Evolutionary conservation across 2,113 vertebrate species (phyloP), one percentile per base, ranked within the genome.

Genomic region (Herpetotheres cachinnans): DNA sequence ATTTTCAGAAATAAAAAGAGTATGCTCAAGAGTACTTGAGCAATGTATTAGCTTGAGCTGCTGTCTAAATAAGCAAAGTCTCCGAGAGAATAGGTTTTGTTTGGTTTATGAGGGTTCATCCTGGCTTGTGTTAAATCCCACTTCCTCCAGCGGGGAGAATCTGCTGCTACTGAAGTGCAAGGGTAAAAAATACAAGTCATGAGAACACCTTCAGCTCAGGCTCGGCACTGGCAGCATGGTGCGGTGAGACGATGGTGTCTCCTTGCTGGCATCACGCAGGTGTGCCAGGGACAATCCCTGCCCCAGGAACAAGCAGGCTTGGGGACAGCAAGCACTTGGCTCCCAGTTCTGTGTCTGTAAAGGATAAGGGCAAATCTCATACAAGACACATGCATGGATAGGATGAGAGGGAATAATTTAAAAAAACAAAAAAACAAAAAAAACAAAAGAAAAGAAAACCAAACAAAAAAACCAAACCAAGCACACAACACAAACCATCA

Each of bases 221-320:
- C 9, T 82, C 25, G 42, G 47, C 49, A 69, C 40, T 90, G 80
- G 16, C 59, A 38, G 36, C 24, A 27, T 24, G 13, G 25, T 13
- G 36, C 1, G 5, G 30, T 36, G 38, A 44, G 34, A 52, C 7
- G 3, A 42, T 3, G 36, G 17, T 61, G 21, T 70, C 16, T n/a
- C n/a, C 24, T 5, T 1, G 4, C 18, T 9, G 13, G 58, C 58
- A n/a, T 10, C 19, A 0, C 2, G 6, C 2, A 0, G 32, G 16
- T 24, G 22, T 46, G 44, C 58, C 38, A 17, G n/a, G 65, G 73
- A 71, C 42, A 4, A 3, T 34, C 32, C 59, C 46, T 61, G 40
- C 66, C 25, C 56, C 5, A 3, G 52, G 42, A 25, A 16, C 1
- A 6, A 56, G 69, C 19, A 27, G 73, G 30, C 49, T 0, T 70